Conservation (phyloP, 37 sponge, comb jelly and placozoan genomes). For the Theonella swinhoei region DNA sequence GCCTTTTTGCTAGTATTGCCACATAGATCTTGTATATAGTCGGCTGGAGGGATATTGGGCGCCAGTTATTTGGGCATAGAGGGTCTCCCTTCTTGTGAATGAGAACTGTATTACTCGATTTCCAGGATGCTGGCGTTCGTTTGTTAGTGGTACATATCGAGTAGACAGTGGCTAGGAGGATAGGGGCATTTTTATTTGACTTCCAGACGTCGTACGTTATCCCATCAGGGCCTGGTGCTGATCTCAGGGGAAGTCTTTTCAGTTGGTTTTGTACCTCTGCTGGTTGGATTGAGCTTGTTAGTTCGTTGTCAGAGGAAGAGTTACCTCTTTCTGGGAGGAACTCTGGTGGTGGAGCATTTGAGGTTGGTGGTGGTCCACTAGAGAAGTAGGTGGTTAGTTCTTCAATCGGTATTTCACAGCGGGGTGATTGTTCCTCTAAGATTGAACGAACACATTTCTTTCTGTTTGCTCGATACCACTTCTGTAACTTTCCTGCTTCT, state of each 20-base stretch:
- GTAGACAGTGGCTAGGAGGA: conserved; percentile 5
- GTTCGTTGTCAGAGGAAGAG: neutral
- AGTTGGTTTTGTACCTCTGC: conserved; percentile 31
- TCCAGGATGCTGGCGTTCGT: conserved; percentile 29
- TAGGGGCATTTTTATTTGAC: neutral
- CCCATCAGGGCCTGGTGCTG: conserved; percentile 44
- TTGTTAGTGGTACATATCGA: conserved; percentile 13
- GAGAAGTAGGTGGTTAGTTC: neutral
- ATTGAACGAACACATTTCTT: conserved; percentile 7
- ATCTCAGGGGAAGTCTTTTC: conserved; percentile 7
- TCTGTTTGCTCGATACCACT: conserved; percentile 10
- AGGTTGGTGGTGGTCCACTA: neutral
- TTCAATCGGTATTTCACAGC: neutral
- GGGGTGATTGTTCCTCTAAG: neutral
- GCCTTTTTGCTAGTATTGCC: conserved; percentile 30
- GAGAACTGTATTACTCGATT: conserved; percentile 41
- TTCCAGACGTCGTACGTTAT: conserved; percentile 42
- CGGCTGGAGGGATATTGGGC: conserved; percentile 52
- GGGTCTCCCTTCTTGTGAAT: conserved; percentile 50
- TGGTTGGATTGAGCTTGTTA: neutral
- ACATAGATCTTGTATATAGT: conserved; percentile 61
- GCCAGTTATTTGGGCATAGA: conserved; percentile 20
- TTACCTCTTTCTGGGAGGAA: neutral
- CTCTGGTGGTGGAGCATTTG: neutral
- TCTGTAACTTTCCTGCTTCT: conserved; percentile 10